These are phyloP conservation scores for Penaeus indicus DNA, from an alignment of 1,140 invertebrate species.

Conservation along the genomic window DNA sequence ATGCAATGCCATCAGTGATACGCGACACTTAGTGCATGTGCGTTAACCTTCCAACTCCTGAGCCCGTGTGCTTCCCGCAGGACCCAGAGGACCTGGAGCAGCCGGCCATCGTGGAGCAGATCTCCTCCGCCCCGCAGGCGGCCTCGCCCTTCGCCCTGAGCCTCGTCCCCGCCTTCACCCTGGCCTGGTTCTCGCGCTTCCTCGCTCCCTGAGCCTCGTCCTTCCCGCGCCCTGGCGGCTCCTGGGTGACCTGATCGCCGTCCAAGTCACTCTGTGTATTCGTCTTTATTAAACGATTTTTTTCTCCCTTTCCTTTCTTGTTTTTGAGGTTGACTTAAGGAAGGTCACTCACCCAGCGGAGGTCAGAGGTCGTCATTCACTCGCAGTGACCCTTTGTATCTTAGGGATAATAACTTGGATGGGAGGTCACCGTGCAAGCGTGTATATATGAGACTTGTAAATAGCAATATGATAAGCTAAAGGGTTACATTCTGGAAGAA, in stretches of 20 bases:
- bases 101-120: slow-evolving; percentile 39
- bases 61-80: slow-evolving; percentile 1
- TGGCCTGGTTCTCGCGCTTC: not conserved
- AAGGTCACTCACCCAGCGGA: too few species aligned
- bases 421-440: too few species aligned
- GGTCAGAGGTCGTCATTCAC: too few species aligned
- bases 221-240: not conserved
- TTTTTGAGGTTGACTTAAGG: too few species aligned
- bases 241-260: slow-evolving; percentile 3
- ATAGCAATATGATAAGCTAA: too few species aligned
- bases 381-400: too few species aligned
- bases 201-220: not conserved
- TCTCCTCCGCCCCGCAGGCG: not conserved
- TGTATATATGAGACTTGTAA: too few species aligned
- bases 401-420: too few species aligned
- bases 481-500: too few species aligned
- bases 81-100: slow-evolving; percentile 46
- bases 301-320: not conserved
- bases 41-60: not conserved
- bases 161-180: not conserved
- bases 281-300: slow-evolving; percentile 11
- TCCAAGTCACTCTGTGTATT: not conserved
- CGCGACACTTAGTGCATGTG: not conserved
- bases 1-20: not conserved
- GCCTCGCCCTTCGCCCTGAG: not conserved